Evolutionary conservation across 2,888 invertebrate genomes (phyloP).

Genomic region (Poecilus cupreus): DNA sequence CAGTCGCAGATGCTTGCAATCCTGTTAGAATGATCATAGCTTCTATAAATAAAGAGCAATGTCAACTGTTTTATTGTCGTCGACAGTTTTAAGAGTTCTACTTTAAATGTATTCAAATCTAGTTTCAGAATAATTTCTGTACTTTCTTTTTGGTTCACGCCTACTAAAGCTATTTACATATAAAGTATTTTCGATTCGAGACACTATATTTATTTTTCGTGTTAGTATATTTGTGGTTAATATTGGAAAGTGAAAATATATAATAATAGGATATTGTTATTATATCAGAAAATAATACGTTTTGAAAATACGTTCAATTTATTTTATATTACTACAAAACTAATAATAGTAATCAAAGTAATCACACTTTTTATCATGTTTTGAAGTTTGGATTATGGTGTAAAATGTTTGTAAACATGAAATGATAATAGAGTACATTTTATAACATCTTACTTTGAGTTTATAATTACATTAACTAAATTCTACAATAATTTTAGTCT

Average conservation of each 20-base stretch:
- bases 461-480: no score
- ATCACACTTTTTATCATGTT: no score
- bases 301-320: neutral
- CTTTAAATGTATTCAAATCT: neutral
- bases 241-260: slow-evolving; percentile 17
- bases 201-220: neutral
- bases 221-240: neutral
- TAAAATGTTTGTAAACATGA: no score
- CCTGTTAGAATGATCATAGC: neutral
- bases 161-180: slow-evolving; percentile 1
- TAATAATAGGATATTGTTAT: neutral
- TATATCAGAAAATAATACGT: neutral
- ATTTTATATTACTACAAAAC: neutral
- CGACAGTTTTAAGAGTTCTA: neutral
- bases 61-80: no score
- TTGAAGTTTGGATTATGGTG: no score
- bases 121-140: neutral
- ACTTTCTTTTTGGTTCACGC: slow-evolving; percentile 6
- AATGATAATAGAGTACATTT: no score
- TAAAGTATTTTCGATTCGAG: neutral
- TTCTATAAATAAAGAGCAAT: neutral
- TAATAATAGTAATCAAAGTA: no score
- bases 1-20: neutral
- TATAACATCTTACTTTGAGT: no score
- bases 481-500: no score